Evolutionary conservation across 92 coral and sea anemone genomes (phyloP).

Genomic region (Anthopleura xanthogrammica): DNA sequence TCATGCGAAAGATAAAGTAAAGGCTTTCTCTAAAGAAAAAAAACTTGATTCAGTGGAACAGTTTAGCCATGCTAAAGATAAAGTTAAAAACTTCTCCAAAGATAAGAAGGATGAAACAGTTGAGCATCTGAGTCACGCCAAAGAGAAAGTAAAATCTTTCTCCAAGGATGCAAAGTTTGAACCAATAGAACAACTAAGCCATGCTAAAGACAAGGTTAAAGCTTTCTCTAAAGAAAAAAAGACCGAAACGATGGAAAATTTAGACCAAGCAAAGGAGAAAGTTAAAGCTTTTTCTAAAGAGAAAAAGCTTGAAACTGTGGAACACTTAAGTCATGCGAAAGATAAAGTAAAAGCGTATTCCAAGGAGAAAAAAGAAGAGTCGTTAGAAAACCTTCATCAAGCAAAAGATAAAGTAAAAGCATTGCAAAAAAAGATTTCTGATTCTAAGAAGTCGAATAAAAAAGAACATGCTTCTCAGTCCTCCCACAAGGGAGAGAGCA

Average conservation of each 20-base stretch:
- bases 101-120: not conserved
- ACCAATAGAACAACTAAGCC: slow-evolving; percentile 11
- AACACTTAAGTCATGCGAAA: slow-evolving; percentile 18
- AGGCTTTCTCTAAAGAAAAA: slow-evolving; percentile 14
- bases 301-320: slow-evolving; percentile 10
- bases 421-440: slow-evolving; percentile 20
- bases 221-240: slow-evolving; percentile 15
- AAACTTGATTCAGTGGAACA: slow-evolving; percentile 8
- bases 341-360: slow-evolving; percentile 25
- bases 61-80: not conserved
- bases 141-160: slow-evolving; percentile 2
- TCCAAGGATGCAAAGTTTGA: not conserved
- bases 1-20: slow-evolving; percentile 37
- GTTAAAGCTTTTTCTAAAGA: slow-evolving; percentile 20
- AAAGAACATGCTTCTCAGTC: slow-evolving; percentile 4
- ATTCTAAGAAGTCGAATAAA: slow-evolving; percentile 10
- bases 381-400: slow-evolving; percentile 17
- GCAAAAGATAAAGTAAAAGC: slow-evolving; percentile 34
- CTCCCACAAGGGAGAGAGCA: not conserved
- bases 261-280: slow-evolving; percentile 19
- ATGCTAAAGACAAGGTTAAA: slow-evolving; percentile 28
- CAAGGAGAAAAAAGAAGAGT: slow-evolving; percentile 16
- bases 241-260: slow-evolving; percentile 17
- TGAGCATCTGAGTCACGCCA: not conserved
- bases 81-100: not conserved